phyloP scores from a whole-genome alignment of 2,797 vertebrate genomes.

The Coregonus sp. region DNA sequence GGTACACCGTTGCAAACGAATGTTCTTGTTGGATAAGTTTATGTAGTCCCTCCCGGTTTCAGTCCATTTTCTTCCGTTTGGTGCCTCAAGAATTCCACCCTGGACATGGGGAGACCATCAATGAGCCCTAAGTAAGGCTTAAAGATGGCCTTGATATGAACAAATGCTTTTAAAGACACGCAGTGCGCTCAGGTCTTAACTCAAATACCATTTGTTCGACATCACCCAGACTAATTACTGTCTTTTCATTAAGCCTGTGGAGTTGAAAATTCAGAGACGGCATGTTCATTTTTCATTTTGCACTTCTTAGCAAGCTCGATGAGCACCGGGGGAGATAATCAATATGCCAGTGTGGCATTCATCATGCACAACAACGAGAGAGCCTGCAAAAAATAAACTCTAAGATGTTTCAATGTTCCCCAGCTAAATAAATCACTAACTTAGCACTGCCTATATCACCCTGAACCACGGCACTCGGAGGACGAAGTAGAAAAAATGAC shows the following conservation, averaged over 20 bases:
- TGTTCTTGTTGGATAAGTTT: background rate
- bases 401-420: background rate
- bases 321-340: slow-evolving; percentile 71
- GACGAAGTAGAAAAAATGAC: slow-evolving; percentile 10
- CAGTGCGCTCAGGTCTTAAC: slow-evolving; percentile 24
- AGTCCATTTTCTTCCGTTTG: background rate
- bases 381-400: slow-evolving; percentile 29
- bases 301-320: slow-evolving; percentile 69
- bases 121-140: slow-evolving; percentile 47
- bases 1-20: background rate
- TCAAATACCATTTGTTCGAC: slow-evolving; percentile 51
- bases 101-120: slow-evolving; percentile 46
- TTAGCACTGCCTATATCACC: slow-evolving; percentile 44
- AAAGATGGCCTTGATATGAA: slow-evolving; percentile 49
- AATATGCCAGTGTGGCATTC: slow-evolving; percentile 72
- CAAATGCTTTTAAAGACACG: slow-evolving; percentile 58
- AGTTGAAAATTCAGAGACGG: slow-evolving; percentile 53
- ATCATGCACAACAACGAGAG: slow-evolving; percentile 68
- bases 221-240: slow-evolving; percentile 67
- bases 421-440: slow-evolving; percentile 63
- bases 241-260: slow-evolving; percentile 65
- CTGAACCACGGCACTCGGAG: slow-evolving; percentile 1
- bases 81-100: background rate
- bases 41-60: slow-evolving; percentile 33
- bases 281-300: slow-evolving; percentile 76